phyloP scores from a whole-genome alignment of 92 coral and sea anemone genomes.

The Porites evermanni region DNA sequence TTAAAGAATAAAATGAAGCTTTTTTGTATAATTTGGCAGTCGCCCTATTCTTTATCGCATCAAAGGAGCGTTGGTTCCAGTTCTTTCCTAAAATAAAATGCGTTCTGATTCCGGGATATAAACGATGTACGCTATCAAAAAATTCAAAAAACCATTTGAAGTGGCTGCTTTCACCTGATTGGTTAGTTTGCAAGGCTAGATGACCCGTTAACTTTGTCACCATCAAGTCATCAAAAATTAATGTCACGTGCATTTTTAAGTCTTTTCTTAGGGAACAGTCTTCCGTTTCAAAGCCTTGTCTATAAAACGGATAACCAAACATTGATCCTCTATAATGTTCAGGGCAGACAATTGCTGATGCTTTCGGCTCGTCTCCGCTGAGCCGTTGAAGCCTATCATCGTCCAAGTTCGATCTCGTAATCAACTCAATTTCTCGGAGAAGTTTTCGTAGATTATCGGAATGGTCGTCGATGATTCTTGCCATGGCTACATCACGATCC shows the following conservation, averaged over 20 bases:
- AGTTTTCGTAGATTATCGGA: slow-evolving; percentile 81
- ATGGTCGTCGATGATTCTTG: slow-evolving; percentile 72
- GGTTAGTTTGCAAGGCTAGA: slow-evolving; percentile 20
- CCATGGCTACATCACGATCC: slow-evolving; percentile 71
- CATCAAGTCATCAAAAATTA: slow-evolving; percentile 80
- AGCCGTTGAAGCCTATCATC: slow-evolving; percentile 18
- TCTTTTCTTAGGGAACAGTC: slow-evolving; percentile 58
- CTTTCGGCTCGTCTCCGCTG: slow-evolving; percentile 37
- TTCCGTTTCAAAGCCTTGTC: slow-evolving; percentile 79
- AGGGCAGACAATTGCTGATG: slow-evolving; percentile 77
- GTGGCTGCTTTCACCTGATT: slow-evolving; percentile 17
- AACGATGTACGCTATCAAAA: slow-evolving; percentile 45
- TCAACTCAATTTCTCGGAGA: slow-evolving; percentile 76
- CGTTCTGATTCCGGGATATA: slow-evolving; percentile 44
- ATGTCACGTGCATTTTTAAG: slow-evolving; percentile 67
- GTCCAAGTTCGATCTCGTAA: slow-evolving; percentile 52
- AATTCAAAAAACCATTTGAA: slow-evolving; percentile 30
- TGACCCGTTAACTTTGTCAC: slow-evolving; percentile 38
- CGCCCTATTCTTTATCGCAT: slow-evolving; percentile 1
- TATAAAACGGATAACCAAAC: slow-evolving; percentile 85
- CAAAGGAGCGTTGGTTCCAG: slow-evolving; percentile 24
- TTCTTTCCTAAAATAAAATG: slow-evolving; percentile 50
- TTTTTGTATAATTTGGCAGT: background rate
- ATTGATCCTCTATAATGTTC: slow-evolving; percentile 82
- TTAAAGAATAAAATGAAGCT: slow-evolving; percentile 11